Base-by-base conservation (phyloP, 2,888 invertebrate species). In the Gisinianus flammeolus region DNA sequence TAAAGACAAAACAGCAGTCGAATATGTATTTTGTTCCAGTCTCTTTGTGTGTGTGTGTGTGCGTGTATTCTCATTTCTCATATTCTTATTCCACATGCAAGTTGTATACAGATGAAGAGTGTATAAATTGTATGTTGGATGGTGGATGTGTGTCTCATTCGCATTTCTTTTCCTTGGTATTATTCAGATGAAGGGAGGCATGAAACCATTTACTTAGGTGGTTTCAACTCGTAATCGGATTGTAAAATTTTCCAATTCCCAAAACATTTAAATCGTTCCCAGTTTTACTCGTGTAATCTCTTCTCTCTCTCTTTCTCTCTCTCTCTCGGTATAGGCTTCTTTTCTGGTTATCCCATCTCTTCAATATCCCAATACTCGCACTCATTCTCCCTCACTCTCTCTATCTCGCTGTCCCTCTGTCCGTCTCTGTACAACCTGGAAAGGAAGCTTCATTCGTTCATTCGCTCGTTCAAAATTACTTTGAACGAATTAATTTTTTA, bases 181-280 rank as follows among this genome's bases (percentile, higher is more conserved):
- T 12, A 44, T 44, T 44, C 44, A 62, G 28, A 24, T 8, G 26
- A 26, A 28, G 62, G 26, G 28, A 54, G 4, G 44, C 22, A 33
- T n/a, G 66, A 74, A 64, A 66, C 68, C 62, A 62, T 62, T 62
- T 62, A 62, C 26, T 62, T 68, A 22, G 44, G 12, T 19, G 31
- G 44, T 24, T 22, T 68, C 44, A 44, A 68, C 52, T 62, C 62
- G 3, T 74, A 74, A 74, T 74, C 66, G 66, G 74, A 74, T 74
- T 74, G n/a, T 66, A n/a, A 74, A 74, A 67, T 74, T 67, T 67
- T 74, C 74, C 66, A 74, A 74, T 74, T 74, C 74, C 74, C 74
- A 35, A 66, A 74, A 30, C 62, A 74, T 74, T 74, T 74, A 44
- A 66, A 74, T 66, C 73, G 64, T 33, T 73, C 56, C 70, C 70